phyloP scores from a whole-genome alignment of 2,797 vertebrate species.

The Synanceia verrucosa region DNA sequence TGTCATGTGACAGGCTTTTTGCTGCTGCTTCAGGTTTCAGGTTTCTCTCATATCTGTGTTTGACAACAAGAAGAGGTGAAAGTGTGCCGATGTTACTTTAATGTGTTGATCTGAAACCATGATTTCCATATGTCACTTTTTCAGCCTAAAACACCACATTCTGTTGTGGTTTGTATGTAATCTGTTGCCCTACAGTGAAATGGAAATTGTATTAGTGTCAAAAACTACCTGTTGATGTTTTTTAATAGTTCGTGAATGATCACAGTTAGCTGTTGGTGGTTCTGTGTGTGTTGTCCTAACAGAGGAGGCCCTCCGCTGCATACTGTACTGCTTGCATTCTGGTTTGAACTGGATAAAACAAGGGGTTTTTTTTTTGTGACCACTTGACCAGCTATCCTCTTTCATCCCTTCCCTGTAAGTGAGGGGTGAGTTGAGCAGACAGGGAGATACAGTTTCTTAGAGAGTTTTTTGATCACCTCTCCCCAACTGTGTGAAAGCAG shows the following conservation, averaged over 20 bases:
- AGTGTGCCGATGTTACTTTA: not conserved
- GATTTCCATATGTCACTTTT: too few species aligned
- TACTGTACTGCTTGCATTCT: constrained; percentile 47
- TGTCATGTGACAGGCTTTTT: not conserved
- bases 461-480: not conserved
- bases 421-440: not conserved
- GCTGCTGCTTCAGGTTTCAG: not conserved
- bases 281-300: constrained; percentile 17
- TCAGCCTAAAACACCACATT: too few species aligned
- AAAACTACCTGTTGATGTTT: not conserved
- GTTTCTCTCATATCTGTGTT: not conserved
- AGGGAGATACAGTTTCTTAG: not conserved
- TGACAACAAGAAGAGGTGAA: not conserved
- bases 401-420: constrained; percentile 28
- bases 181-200: not conserved
- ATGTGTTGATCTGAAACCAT: not conserved
- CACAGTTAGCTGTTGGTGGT: not conserved
- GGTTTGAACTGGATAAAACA: constrained; percentile 70
- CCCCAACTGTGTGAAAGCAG: not conserved
- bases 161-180: not conserved
- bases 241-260: not conserved
- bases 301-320: constrained; percentile 21
- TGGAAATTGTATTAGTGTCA: constrained; percentile 1
- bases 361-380: constrained; percentile 46
- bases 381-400: constrained; percentile 33